Evolutionary conservation across 2,113 vertebrate genomes (phyloP).

Genomic region (Scopus umbretta): DNA sequence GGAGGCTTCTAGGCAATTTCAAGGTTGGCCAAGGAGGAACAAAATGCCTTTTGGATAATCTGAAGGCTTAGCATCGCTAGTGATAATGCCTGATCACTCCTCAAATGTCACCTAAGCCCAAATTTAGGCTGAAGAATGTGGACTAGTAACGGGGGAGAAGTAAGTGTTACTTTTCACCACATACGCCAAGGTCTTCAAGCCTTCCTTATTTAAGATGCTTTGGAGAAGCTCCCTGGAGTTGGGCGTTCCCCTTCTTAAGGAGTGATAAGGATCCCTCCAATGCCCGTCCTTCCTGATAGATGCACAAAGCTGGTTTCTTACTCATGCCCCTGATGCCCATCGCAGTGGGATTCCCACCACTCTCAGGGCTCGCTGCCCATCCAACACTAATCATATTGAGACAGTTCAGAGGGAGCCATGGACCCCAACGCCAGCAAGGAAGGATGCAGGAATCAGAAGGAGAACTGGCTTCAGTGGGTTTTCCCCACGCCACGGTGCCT

Average conservation of each 20-base stretch:
- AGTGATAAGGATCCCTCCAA: neutral
- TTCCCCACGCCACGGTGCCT: rapidly evolving
- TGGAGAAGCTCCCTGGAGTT: neutral
- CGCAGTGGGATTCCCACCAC: neutral
- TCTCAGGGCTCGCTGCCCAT: neutral
- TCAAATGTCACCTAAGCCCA: neutral
- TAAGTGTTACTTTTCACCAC: neutral
- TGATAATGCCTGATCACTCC: neutral
- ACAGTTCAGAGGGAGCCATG: neutral
- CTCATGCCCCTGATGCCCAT: neutral
- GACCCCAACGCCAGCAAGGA: rapidly evolving
- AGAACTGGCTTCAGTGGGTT: neutral
- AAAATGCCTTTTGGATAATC: neutral
- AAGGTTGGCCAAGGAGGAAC: neutral
- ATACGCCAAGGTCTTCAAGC: neutral
- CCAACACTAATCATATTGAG: neutral
- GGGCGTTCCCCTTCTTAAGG: neutral
- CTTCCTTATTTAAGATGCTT: neutral
- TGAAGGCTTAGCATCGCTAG: neutral
- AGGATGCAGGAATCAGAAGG: neutral
- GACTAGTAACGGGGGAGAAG: neutral
- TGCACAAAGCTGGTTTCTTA: neutral
- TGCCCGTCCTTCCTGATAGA: neutral
- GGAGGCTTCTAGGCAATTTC: neutral
- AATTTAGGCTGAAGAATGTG: neutral